These are phyloP conservation scores for Antennarius striatus DNA, from an alignment of 2,113 vertebrate genomes.

Conservation along the genomic window DNA sequence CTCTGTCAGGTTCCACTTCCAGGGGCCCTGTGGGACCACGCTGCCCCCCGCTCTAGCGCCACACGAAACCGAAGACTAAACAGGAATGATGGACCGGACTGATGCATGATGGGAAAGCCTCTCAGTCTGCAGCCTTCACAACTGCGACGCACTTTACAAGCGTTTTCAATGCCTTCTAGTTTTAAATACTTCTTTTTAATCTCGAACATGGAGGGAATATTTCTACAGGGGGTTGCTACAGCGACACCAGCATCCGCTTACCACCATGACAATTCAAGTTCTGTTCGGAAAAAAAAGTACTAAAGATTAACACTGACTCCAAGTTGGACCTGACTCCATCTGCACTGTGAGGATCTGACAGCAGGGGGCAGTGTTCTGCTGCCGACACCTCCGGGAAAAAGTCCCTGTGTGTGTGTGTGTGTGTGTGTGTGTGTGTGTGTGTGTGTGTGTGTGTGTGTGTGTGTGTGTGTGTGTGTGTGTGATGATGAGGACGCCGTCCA, in stretches of 20 bases:
- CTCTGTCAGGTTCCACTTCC: conserved; percentile 90
- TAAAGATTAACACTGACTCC: no score
- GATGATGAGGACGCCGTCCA: conserved; percentile 13
- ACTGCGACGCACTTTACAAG: no score
- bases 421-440: neutral
- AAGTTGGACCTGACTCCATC: neutral
- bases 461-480: neutral
- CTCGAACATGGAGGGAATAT: no score
- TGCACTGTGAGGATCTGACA: neutral
- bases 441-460: neutral
- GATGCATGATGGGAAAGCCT: no score
- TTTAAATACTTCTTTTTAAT: no score
- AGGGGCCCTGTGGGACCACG: conserved; percentile 89
- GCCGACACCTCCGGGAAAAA: conserved; percentile 3
- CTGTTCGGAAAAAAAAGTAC: no score
- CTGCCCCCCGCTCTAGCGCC: conserved; percentile 87
- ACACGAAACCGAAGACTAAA: conserved; percentile 79
- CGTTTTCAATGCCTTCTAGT: no score
- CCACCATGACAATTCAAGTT: no score
- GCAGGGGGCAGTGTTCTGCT: conserved; percentile 70
- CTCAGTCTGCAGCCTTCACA: no score
- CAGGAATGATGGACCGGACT: neutral
- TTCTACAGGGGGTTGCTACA: no score
- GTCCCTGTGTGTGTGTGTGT: conserved; percentile 6
- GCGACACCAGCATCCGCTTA: no score